Base-by-base conservation (phyloP, 1,140 invertebrate genomes). In the Nasonia longicornis region DNA sequence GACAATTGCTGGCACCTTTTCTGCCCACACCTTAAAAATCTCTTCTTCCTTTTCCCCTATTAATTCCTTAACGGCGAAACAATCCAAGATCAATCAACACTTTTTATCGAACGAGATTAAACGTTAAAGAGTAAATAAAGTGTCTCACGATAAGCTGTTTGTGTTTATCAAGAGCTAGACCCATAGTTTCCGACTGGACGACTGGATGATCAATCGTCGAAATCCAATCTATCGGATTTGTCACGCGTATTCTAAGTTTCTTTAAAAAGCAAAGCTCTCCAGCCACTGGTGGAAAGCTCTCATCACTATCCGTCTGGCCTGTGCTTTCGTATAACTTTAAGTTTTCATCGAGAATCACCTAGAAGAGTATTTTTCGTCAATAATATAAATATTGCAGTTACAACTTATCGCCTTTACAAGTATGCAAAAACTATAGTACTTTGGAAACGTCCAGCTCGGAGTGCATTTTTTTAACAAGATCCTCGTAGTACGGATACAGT, bases 231-330 rank as follows among this genome's bases (percentile, higher is more conserved):
- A 95, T 93, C 2, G 94, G 94, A 42, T 91, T 90, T 10, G 88
- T 85, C 20, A 96, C 92, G 71, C 95, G 91, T 77, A 92, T 89
- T 52, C 91, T 89, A 66, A 96, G 89, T 88, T 95, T 95, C 83
- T 93, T 89, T 1, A 95, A 88, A 94, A 95, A 96, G 86, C 93
- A 93, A 11, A 96, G 87, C 77, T 92, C 91, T 20, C 95, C 95
- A 69, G 94, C 92, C 3, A 95, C 92, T 29, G 94, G 94, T 1
- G 96, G 95, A 89, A 94, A 93, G 86, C 94, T 93, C 52, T 92
- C 90, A 86, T 95, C 93, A 12, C 95, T 91, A 82, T 92, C 92
- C 10, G 92, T 90, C 42, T 87, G 69, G 22, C 91, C 90, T 48
- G 89, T 89, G 26, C 88, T 87, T 85, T 89, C 91, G 88, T 84